Base-by-base conservation (phyloP, 2,113 vertebrate genomes). In the Ophiodon elongatus region DNA sequence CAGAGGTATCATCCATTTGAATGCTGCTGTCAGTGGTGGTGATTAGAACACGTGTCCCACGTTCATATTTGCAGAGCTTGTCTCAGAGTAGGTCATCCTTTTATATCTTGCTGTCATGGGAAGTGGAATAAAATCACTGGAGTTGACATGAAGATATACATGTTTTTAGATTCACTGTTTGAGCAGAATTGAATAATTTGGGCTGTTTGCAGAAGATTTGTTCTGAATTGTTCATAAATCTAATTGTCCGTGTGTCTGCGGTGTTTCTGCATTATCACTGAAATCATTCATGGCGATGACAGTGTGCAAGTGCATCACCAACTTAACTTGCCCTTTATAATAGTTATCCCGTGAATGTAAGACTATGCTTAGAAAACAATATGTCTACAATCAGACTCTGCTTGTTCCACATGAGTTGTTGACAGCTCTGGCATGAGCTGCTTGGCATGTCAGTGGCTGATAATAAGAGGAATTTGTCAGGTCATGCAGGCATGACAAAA, bases 391-490 rank as follows among this genome's bases (percentile, higher is more conserved):
- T 56, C 57, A 71, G 37, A 56, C 14, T 10, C 8, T 21, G 15
- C 64, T 29, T 23, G 25, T 29, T 69, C 41, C 27, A 52, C 60
- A 63, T 13, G 23, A 85, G 62, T 31, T 75, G 69, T 64, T 52
- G 62, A 60, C 77, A 73, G 56, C 54, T 8, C 25, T 45, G 52
- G 76, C 10, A 41, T 63, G 57, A 25, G 52, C 72, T 39, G 65
- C 63, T 77, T 57, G 59, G 35, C 0, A 0, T 47, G 39, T 63
- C 29, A 25, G 37, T 43, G 21, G 21, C 8, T 72, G 84, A 82
- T 77, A 68, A 66, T 76, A 47, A 59, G 57, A 62, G 70, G 79
- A 88, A 86, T 72, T 82, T 76, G 71, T 80, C 72, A 62, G 56
- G 62, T 41, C 29, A 59, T 13, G 56, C 73, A 29, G 66, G 19